Evolutionary conservation across 2,797 vertebrate genomes (phyloP).

Genomic region (Aldrovandia affinis): DNA sequence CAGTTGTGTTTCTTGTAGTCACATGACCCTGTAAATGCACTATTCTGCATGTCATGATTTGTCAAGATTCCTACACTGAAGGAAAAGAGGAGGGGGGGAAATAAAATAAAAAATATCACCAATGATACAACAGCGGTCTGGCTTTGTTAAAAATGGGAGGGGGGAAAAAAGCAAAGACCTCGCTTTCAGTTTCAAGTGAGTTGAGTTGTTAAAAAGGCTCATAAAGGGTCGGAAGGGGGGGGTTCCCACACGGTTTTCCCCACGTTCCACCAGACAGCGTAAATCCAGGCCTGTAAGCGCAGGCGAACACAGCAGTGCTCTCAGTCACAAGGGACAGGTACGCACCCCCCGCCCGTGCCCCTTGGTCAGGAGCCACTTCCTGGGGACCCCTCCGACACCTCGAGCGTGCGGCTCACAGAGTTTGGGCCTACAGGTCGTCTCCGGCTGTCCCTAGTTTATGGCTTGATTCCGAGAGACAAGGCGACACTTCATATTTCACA

Average conservation of each 20-base stretch:
- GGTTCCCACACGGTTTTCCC: background rate
- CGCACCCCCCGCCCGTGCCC: background rate
- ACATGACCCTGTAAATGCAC: constrained; percentile 28
- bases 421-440: background rate
- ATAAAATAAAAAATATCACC: background rate
- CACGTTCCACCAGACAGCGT: background rate
- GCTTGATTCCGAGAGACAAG: constrained; percentile 70
- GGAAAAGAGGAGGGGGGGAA: background rate
- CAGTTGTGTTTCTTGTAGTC: background rate
- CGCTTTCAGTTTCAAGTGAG: constrained; percentile 22
- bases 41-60: background rate
- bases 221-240: background rate
- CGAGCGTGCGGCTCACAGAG: background rate
- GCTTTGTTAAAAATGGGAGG: constrained; percentile 2
- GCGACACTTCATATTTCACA: constrained; percentile 31
- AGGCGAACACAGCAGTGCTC: background rate
- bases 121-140: background rate
- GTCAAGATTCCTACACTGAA: background rate
- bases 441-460: constrained; percentile 60
- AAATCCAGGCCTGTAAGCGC: background rate
- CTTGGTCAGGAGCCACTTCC: background rate
- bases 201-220: background rate
- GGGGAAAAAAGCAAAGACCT: constrained; percentile 17
- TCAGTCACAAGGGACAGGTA: background rate
- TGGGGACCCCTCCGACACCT: background rate